Conservation (phyloP, 2,113 vertebrate genomes). For the Gopherus flavomarginatus region DNA sequence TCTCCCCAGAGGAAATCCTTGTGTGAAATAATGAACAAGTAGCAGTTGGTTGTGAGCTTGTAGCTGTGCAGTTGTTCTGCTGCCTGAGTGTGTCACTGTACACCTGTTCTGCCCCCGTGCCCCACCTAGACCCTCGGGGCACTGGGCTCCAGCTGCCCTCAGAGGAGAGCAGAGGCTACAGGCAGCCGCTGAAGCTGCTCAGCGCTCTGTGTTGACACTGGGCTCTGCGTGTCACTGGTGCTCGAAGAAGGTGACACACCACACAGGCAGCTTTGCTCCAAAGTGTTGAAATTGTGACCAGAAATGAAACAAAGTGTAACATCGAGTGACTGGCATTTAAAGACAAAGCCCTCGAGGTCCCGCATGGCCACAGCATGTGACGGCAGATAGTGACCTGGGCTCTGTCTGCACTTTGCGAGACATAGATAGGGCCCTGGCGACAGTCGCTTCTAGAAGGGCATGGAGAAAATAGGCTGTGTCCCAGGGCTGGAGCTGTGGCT, state of each 20-base stretch:
- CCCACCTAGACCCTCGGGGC: not conserved
- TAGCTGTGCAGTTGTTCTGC: not conserved
- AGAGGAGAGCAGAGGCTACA: accelerated
- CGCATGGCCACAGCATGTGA: not conserved
- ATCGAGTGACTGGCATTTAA: accelerated
- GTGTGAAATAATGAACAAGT: not conserved
- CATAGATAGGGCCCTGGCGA: not conserved
- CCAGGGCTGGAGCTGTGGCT: not conserved
- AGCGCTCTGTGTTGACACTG: not conserved
- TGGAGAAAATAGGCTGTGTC: not conserved
- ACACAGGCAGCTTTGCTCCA: not conserved
- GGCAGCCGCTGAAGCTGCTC: accelerated
- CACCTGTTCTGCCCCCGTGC: not conserved
- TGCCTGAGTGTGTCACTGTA: not conserved
- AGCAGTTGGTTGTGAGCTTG: not conserved
- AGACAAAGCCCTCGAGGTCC: not conserved
- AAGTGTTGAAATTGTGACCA: not conserved
- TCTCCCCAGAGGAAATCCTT: not conserved
- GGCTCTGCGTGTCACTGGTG: accelerated
- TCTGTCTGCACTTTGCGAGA: not conserved
- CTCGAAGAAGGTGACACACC: not conserved
- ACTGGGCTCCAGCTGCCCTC: not conserved
- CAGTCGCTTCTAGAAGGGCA: not conserved
- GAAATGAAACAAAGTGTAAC: not conserved
- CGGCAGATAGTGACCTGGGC: not conserved